Base-by-base conservation (phyloP, 1,140 invertebrate genomes). In the Cherax destructor region DNA sequence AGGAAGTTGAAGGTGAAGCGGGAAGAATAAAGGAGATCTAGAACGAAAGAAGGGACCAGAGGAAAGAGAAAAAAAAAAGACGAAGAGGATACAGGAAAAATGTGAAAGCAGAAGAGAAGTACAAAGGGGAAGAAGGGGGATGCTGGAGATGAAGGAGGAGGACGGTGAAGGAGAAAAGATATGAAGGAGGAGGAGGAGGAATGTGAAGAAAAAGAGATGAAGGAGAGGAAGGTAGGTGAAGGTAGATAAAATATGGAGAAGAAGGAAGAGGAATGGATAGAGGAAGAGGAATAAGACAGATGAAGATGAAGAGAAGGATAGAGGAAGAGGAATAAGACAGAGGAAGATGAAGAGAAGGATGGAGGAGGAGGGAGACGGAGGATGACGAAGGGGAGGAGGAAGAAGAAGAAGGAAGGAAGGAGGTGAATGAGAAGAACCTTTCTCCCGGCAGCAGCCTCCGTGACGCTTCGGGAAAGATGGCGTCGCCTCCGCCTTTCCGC, bases 401-500 rank as follows among this genome's bases (percentile, higher is more conserved):
- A 7, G 69, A 74, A 6, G 69, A 24, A 30, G 69, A n/a, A 74
- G n/a, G 69, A 6, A 74, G 69, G 69, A 30, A 30, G 69, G 69
- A 74, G 24, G n/a, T 9, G 52, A 13, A 56, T 9, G 52, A 56
- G 61, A 18, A 65, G 21, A 18, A 21, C 16, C 61, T 16, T 65
- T 16, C 16, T 21, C 16, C 13, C 5, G 11, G 61, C 13, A 18
- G 18, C 1, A 18, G 18, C 5, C 61, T 21, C 24, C 69, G 69
- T 74, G 69, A 24, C 69, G 69, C 69, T 74, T n/a, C 30, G 11
- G 69, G 16, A 74, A 74, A 74, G 69, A 74, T 74, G 69, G 69
- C 69, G 69, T 24, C 49, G 79, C 16, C 79, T 59, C 79, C 79
- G 30, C 79, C 79, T 81, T 56, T 81, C 52, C 79, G 79, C 79